Evolutionary conservation across 2,797 vertebrate genomes (phyloP).

Genomic region (Stomatorhinus walkeri): DNA sequence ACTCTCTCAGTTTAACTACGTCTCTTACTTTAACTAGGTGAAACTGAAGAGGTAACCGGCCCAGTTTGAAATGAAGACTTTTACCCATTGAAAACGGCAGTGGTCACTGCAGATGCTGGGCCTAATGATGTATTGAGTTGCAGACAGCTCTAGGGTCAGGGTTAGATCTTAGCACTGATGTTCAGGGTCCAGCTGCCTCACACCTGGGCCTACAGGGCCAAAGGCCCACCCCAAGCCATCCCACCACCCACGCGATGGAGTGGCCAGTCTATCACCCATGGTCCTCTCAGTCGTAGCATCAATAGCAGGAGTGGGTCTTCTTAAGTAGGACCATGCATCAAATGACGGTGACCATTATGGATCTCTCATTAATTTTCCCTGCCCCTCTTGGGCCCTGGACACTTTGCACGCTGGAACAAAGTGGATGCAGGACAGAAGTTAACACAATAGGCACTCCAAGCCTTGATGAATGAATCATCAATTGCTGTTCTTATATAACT

Average conservation of each 20-base stretch:
- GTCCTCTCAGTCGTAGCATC: constrained; percentile 31
- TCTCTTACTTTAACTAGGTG: background rate
- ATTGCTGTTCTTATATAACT: background rate
- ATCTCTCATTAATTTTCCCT: constrained; percentile 39
- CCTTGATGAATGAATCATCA: background rate
- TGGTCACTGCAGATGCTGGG: constrained; percentile 46
- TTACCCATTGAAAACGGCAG: constrained; percentile 4
- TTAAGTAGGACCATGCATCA: constrained; percentile 35
- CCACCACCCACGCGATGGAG: constrained; percentile 34
- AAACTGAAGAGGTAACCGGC: background rate
- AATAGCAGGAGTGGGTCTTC: constrained; percentile 30
- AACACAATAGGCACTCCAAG: background rate
- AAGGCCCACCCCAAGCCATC: constrained; percentile 21
- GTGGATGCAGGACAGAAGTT: background rate
- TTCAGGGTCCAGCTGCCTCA: constrained; percentile 52
- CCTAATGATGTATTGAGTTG: constrained; percentile 66
- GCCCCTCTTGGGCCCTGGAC: background rate
- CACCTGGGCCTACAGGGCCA: constrained; percentile 52
- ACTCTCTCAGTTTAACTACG: background rate
- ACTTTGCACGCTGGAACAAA: background rate
- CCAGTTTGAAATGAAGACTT: background rate
- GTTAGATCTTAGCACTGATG: constrained; percentile 27
- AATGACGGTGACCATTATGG: constrained; percentile 37
- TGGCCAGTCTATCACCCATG: constrained; percentile 41
- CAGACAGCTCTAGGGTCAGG: constrained; percentile 56